Base-by-base conservation (phyloP, 2,888 invertebrate species). In the Calliopum simillimum region DNA sequence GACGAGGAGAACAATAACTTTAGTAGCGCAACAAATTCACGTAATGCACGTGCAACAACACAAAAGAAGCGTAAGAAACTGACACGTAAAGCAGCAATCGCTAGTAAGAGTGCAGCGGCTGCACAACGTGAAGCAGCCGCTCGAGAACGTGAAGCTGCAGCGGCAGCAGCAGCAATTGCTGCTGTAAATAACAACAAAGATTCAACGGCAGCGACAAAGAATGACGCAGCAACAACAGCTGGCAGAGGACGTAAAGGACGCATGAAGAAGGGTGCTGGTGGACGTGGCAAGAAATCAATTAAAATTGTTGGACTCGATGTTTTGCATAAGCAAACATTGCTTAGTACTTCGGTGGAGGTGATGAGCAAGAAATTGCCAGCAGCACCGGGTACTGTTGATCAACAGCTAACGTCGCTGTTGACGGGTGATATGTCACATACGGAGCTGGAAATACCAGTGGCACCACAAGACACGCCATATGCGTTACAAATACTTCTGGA, bases 381-480 rank as follows among this genome's bases (percentile, higher is more conserved):
- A 43, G 96, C 96, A 59, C 96, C 95, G 12, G 97, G 97, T 67
- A 95, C 95, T 84, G 94, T 97, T 71, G 96, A 95, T 86, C 96
- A 96, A 84, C 95, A 96, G 77, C 87, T 97, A 71, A 94, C 95
- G 4, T 91, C 93, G 56, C 87, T 96, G 74, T 87, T 96, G 66
- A 91, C 93, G 53, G 89, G 91, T 68, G 88, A 89, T 79, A 88
- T 91, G 81, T 89, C 93, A 73, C 96, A 96, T 85, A 91, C 92
- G 68, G 96, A 96, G 87, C 87, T 96, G 78, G 93, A 94, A 78
- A 94, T 95, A 85, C 94, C 95, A 62, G 88, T 90, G 73, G 90
- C 92, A 73, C 94, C 94, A 49, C 89, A 91, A 77, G 91, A 90
- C 73, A 93, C 94, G 66, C 96, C 96, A 1, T 95, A 95, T 85